These are phyloP conservation scores for Ammodytes marinus DNA, from an alignment of 2,113 vertebrate genomes.

Conservation along the genomic window DNA sequence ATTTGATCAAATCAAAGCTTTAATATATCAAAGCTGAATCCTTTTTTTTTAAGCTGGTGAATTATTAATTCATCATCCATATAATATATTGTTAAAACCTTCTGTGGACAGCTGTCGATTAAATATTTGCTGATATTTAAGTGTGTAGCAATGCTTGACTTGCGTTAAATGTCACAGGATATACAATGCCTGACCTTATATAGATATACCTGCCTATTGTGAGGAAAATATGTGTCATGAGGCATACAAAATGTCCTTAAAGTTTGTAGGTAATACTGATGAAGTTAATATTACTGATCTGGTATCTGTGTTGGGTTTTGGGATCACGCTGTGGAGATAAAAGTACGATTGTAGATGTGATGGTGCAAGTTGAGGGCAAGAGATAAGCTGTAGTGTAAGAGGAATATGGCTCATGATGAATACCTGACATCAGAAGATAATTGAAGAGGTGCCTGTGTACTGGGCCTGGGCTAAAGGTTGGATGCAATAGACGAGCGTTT, in stretches of 20 bases:
- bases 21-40: conserved; percentile 4
- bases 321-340: conserved; percentile 1
- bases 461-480: background rate
- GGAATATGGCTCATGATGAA: background rate
- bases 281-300: background rate
- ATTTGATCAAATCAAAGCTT: background rate
- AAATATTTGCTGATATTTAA: conserved; percentile 25
- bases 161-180: background rate
- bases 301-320: background rate
- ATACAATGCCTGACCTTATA: background rate
- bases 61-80: conserved; percentile 35
- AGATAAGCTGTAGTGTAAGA: conserved; percentile 5
- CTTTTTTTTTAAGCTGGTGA: conserved; percentile 21
- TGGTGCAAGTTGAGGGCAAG: background rate
- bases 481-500: conserved; percentile 1
- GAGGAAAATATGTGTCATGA: background rate
- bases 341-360: background rate
- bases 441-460: background rate
- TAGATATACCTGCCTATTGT: background rate
- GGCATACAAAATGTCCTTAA: background rate
- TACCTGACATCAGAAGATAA: background rate
- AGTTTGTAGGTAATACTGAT: conserved; percentile 6
- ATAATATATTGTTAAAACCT: conserved; percentile 34
- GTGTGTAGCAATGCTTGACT: conserved; percentile 12
- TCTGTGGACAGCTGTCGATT: conserved; percentile 11